phyloP scores from a whole-genome alignment of 2,797 vertebrate genomes.

The Anguilla marmorata region DNA sequence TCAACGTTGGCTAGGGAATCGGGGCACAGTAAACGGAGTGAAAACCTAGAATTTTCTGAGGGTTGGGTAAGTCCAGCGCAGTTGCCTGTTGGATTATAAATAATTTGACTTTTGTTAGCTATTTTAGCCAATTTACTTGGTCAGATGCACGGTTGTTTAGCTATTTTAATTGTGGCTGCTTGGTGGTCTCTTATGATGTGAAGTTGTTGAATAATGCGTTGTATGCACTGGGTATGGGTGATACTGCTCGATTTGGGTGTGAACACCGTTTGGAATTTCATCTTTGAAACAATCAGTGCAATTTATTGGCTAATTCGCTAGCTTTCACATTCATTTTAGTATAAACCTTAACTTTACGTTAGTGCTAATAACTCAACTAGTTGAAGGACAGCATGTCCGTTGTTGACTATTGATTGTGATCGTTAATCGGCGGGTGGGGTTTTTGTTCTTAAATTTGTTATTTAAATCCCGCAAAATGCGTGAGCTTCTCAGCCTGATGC shows the following conservation, averaged over 20 bases:
- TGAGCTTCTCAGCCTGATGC: neutral
- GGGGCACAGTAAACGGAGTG: neutral
- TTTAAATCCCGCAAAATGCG: neutral
- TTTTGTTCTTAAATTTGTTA: neutral
- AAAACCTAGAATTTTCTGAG: neutral
- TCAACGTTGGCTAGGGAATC: neutral
- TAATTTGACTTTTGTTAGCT: neutral
- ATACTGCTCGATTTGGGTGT: neutral
- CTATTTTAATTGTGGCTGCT: neutral
- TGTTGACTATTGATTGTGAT: neutral
- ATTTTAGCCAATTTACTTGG: neutral
- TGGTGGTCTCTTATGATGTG: too few species aligned
- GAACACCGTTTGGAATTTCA: neutral
- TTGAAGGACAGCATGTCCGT: neutral
- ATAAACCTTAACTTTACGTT: neutral
- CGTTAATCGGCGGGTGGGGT: neutral
- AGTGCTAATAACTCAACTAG: neutral
- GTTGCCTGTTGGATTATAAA: neutral
- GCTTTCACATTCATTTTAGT: neutral
- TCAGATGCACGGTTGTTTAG: neutral
- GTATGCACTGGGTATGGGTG: neutral
- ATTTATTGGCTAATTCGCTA: neutral
- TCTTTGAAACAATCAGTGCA: too few species aligned
- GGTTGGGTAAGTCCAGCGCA: neutral
- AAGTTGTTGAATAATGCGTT: too few species aligned